phyloP scores from a whole-genome alignment of 2,888 invertebrate genomes.

The Rhagonycha lutea region DNA sequence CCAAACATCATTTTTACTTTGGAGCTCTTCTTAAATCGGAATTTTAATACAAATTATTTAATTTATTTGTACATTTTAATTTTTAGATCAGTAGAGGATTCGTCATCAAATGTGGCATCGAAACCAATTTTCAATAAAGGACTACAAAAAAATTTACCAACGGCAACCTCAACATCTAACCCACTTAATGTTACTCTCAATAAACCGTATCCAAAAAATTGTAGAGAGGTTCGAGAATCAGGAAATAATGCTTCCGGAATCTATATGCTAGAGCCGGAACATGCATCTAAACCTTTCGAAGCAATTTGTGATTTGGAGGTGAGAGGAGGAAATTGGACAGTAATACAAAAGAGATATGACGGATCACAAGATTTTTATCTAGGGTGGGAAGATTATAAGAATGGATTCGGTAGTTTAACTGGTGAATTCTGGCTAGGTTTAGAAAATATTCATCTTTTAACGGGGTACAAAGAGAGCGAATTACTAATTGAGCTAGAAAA shows the following conservation, averaged over 20 bases:
- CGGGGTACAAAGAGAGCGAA: slow-evolving; percentile 59
- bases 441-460: slow-evolving; percentile 64
- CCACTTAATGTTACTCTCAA: neutral
- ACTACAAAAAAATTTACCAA: slow-evolving; percentile 36
- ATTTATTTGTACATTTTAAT: neutral
- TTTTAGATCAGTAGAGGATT: slow-evolving; percentile 34
- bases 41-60: no score
- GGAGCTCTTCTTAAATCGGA: no score
- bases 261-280: slow-evolving; percentile 64
- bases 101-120: slow-evolving; percentile 40
- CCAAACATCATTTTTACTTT: no score
- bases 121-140: slow-evolving; percentile 46
- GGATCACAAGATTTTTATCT: slow-evolving; percentile 70
- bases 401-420: slow-evolving; percentile 73
- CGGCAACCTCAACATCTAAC: neutral
- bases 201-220: slow-evolving; percentile 56
- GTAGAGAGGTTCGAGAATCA: slow-evolving; percentile 60
- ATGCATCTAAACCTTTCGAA: slow-evolving; percentile 63
- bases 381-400: slow-evolving; percentile 68
- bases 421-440: slow-evolving; percentile 75
- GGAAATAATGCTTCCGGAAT: slow-evolving; percentile 62
- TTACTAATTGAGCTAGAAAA: slow-evolving; percentile 68
- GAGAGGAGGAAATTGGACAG: slow-evolving; percentile 72
- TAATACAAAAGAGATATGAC: slow-evolving; percentile 66
- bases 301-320: slow-evolving; percentile 66